Conservation (phyloP, 2,113 vertebrate genomes). For the Actinemys pallida region DNA sequence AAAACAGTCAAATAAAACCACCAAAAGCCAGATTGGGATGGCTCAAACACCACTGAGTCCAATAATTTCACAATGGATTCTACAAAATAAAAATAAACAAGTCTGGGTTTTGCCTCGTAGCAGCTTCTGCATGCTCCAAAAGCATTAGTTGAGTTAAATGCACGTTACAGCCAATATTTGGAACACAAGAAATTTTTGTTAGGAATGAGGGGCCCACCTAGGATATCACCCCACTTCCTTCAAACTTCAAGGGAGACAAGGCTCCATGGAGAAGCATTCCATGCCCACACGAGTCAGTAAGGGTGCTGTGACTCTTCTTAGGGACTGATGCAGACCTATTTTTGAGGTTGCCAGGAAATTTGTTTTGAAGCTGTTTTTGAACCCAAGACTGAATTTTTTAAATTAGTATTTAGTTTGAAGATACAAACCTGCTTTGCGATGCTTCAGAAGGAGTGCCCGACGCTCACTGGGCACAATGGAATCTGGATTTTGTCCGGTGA, state of each 20-base stretch:
- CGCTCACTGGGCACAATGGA: background rate
- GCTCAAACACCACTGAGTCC: background rate
- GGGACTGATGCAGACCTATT: background rate
- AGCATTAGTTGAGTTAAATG: background rate
- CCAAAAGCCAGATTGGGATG: background rate
- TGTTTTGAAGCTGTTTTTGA: background rate
- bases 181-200: background rate
- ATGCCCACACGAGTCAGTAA: background rate
- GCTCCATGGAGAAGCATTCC: background rate
- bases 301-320: accelerated
- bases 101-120: background rate
- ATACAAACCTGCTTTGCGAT: background rate
- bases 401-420: background rate
- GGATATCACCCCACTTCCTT: background rate
- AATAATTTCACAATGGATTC: background rate
- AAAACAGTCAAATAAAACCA: background rate
- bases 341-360: background rate
- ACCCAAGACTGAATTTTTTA: background rate
- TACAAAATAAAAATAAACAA: background rate
- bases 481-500: background rate
- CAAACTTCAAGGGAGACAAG: background rate
- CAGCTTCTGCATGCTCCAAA: background rate
- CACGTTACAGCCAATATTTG: background rate
- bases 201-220: background rate
- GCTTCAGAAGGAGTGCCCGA: background rate